phyloP scores from a whole-genome alignment of 1,140 invertebrate species.

The Adelges cooleyi region DNA sequence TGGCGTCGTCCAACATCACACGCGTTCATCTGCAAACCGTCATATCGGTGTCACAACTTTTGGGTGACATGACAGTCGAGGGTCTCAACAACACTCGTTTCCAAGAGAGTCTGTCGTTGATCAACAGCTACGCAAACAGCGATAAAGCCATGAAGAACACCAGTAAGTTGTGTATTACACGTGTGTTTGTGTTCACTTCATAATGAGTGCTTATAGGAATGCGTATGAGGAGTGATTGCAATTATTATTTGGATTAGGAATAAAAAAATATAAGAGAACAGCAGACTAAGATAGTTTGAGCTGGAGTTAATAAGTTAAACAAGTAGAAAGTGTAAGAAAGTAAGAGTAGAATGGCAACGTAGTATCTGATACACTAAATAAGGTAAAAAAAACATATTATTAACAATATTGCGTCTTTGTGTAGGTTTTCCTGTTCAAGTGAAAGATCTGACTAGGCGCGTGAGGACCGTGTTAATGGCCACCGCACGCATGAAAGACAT shows the following conservation, averaged over 20 bases:
- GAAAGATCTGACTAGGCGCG: slow-evolving; percentile 80
- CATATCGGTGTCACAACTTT: slow-evolving; percentile 81
- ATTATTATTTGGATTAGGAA: too few species aligned
- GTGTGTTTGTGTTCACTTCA: too few species aligned
- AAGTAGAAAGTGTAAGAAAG: too few species aligned
- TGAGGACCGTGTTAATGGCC: slow-evolving; percentile 85
- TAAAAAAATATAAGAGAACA: too few species aligned
- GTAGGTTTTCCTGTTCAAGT: slow-evolving; percentile 79
- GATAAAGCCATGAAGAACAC: slow-evolving; percentile 90
- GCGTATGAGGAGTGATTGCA: too few species aligned
- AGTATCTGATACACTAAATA: too few species aligned
- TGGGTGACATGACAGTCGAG: slow-evolving; percentile 60
- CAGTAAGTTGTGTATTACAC: slow-evolving; percentile 42
- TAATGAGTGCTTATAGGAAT: too few species aligned
- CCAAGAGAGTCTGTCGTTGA: slow-evolving; percentile 80
- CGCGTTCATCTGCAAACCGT: slow-evolving; percentile 45
- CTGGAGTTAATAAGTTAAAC: too few species aligned
- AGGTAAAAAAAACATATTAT: too few species aligned
- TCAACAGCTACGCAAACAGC: slow-evolving; percentile 82
- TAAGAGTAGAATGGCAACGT: too few species aligned
- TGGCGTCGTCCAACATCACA: slow-evolving; percentile 41
- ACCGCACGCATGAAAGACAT: slow-evolving; percentile 84
- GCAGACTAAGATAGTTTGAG: too few species aligned
- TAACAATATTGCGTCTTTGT: too few species aligned
- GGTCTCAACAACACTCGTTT: slow-evolving; percentile 78